Evolutionary conservation across 2,113 vertebrate species (phyloP).

Genomic region (Tapirus terrestris): DNA sequence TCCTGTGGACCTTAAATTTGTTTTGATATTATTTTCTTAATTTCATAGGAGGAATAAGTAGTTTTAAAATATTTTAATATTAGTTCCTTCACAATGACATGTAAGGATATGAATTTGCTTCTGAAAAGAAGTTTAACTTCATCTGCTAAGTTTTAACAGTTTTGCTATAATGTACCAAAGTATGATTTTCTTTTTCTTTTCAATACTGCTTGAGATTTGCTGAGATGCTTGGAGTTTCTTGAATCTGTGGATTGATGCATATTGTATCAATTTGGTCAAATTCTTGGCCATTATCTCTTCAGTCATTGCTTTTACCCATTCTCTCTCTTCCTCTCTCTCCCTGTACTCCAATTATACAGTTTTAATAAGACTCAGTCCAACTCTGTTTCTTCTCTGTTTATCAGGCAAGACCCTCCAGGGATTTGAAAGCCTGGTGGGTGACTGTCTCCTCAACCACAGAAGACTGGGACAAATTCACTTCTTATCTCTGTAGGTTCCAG

Average conservation of each 20-base stretch:
- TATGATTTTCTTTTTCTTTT: not conserved
- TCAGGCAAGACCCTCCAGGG: not conserved
- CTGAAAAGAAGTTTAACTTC: not conserved
- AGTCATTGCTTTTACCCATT: rapidly evolving
- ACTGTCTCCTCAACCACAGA: not conserved
- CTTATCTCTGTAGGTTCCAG: too few relatives aligned
- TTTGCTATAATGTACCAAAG: not conserved
- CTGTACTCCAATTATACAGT: rapidly evolving
- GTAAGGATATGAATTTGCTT: not conserved
- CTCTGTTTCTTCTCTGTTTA: too few relatives aligned
- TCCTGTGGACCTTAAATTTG: not conserved
- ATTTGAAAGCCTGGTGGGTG: not conserved
- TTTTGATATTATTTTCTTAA: not conserved
- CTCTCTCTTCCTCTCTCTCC: not conserved
- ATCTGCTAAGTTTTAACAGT: not conserved
- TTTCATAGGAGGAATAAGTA: not conserved
- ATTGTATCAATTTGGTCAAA: not conserved
- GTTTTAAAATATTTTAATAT: not conserved
- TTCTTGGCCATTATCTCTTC: not conserved
- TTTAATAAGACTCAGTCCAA: not conserved
- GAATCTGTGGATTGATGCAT: not conserved
- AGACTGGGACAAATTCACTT: not conserved
- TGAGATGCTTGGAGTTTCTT: not conserved
- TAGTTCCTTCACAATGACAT: not conserved
- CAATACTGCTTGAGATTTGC: not conserved